phyloP scores from a whole-genome alignment of 2,888 invertebrate genomes.

The Cosmia pyralina region DNA sequence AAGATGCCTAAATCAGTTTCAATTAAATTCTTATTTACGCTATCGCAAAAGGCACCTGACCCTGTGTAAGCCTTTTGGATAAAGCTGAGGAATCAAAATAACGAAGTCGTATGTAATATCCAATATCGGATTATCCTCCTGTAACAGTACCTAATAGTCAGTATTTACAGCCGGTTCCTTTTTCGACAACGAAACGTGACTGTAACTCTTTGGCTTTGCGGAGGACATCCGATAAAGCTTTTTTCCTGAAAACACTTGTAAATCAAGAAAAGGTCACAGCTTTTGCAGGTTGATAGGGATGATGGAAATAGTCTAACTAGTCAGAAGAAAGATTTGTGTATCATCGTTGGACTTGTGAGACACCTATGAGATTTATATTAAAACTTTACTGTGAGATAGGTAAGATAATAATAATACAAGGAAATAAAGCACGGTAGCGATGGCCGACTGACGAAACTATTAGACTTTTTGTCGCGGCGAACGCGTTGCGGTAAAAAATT shows the following conservation, averaged over 20 bases:
- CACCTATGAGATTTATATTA: not conserved
- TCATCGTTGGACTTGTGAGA: too few relatives aligned
- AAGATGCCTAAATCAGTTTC: not conserved
- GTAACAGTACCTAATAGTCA: not conserved
- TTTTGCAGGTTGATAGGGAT: not conserved
- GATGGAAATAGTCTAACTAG: not conserved
- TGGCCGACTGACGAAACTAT: not conserved
- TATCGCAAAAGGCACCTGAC: conserved; percentile 19
- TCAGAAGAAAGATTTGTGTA: not conserved
- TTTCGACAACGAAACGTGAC: not conserved
- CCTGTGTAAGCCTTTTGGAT: not conserved
- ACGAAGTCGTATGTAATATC: not conserved
- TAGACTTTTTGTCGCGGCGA: too few relatives aligned
- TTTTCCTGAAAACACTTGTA: not conserved
- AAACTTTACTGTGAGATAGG: not conserved
- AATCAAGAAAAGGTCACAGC: not conserved
- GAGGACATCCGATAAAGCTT: not conserved
- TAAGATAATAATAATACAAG: not conserved
- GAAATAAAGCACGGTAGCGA: not conserved
- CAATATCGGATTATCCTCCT: not conserved
- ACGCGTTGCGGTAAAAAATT: too few relatives aligned
- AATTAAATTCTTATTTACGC: conserved; percentile 1
- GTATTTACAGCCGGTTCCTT: not conserved
- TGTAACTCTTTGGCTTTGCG: not conserved
- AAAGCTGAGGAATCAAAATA: conserved; percentile 4